Percentiles rank a stretch among this genome's conserved stretches.
Conservation (phyloP, 2,113 vertebrate genomes). For the Nestor notabilis region DNA sequence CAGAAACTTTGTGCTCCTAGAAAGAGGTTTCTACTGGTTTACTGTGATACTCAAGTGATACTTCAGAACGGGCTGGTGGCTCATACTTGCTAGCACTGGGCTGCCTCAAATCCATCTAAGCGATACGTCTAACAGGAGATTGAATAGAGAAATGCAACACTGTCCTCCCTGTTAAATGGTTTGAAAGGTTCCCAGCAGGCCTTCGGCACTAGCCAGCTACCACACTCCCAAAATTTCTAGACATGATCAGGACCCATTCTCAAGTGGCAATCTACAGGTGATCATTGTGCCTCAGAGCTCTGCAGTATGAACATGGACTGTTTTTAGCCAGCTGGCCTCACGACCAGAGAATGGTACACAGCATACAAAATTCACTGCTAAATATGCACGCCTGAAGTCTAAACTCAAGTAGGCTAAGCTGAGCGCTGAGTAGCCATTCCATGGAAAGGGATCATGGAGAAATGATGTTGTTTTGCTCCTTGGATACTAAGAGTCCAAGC, state of each 20-base stretch:
- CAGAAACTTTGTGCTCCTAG: neutral
- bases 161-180: neutral
- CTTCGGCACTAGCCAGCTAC: neutral
- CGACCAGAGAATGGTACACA: neutral
- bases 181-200: neutral
- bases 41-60: neutral
- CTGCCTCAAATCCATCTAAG: neutral
- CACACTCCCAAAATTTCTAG: neutral
- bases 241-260: neutral
- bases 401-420: neutral
- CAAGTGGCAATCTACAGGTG: neutral
- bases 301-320: neutral
- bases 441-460: neutral
- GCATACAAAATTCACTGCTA: neutral
- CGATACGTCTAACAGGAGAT: neutral
- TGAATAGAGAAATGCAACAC: neutral
- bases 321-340: neutral
- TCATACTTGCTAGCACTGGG: neutral
- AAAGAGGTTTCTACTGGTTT: neutral
- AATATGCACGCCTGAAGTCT: neutral
- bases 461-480: neutral
- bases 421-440: neutral
- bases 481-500: neutral
- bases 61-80: neutral
- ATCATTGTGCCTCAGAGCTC: neutral